Conservation (phyloP, 2,888 invertebrate species). For the Agrilus mali region DNA sequence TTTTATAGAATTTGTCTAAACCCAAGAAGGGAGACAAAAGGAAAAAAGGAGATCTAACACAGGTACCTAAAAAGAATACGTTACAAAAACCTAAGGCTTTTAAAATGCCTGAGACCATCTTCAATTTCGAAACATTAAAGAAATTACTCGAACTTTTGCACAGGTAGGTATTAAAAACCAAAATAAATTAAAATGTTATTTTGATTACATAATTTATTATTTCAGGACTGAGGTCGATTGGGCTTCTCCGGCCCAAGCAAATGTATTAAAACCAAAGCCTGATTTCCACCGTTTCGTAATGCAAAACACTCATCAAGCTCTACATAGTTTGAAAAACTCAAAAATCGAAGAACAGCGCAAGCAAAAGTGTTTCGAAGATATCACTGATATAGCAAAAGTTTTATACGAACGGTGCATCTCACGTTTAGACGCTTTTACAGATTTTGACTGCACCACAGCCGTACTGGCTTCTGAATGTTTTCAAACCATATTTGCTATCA, state of each 20-base stretch:
- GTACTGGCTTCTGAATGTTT: conserved; percentile 47
- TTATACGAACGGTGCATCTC: conserved; percentile 34
- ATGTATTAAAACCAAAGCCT: conserved; percentile 36
- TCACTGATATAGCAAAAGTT: conserved; percentile 29
- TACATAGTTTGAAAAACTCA: conserved; percentile 30
- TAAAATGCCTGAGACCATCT: conserved; percentile 34
- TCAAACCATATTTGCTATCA: conserved; percentile 32
- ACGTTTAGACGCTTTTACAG: conserved; percentile 40
- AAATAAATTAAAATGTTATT: background rate
- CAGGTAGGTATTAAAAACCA: conserved; percentile 24
- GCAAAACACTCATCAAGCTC: conserved; percentile 31
- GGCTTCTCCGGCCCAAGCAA: conserved; percentile 39
- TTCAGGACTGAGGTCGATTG: conserved; percentile 33
- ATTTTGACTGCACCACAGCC: conserved; percentile 43
- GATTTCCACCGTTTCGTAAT: conserved; percentile 48
- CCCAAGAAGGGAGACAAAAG: conserved; percentile 34
- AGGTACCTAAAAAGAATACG: conserved; percentile 22
- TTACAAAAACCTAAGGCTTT: conserved; percentile 19
- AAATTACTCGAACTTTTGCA: conserved; percentile 36
- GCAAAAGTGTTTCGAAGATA: conserved; percentile 23
- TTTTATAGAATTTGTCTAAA: conserved; percentile 29
- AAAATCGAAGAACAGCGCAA: conserved; percentile 24
- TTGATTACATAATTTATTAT: conserved; percentile 11
- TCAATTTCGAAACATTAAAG: conserved; percentile 32
- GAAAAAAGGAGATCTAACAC: conserved; percentile 28